Evolutionary conservation across 2,888 invertebrate genomes (phyloP), one percentile per base, ranked within the genome.

Genomic region (Exocentrus adspersus): DNA sequence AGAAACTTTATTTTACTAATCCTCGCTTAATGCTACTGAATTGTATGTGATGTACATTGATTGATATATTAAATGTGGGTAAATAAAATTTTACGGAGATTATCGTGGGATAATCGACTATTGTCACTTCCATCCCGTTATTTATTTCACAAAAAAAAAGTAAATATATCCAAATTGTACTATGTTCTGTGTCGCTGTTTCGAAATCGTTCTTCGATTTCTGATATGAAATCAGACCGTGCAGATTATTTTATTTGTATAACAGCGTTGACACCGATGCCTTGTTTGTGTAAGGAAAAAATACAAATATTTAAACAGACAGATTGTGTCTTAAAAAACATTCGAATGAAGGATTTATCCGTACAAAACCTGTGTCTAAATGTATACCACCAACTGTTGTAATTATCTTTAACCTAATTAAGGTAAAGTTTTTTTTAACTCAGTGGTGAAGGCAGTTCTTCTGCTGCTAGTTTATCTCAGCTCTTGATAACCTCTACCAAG

Each of bases 231-330:
- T 46, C 46, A 46, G 57, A 32, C 46, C 45, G 57, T 20, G 46
- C 67, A 64, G 67, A 67, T 67, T 67, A 64, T 43, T 42, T 32
- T 67, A 30, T 68, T 65, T 58, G 64, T 59, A 64, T 60, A 65
- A 68, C 53, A 65, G 24, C 62, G 50, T 58, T 68, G 62, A 67
- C 64, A 67, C 42, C 21, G 60, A 64, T 67, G 45, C 43, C 60
- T 30, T 53, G 46, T 65, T 65, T 67, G 41, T 67, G 58, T 64
- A 60, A 57, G 12, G 41, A 42, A 59, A 58, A 51, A 59, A 59
- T 51, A 59, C 24, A 59, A 59, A 59, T 41, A 50, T 41, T 59
- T 50, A 43, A 32, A 50, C 28, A 59, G 42, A 50, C 28, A 50
- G 16, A 37, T 37, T n/a, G 1, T 37, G 3, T 5, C 7, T n/a